A percentile compares a stretch with the other conserved stretches of the same genome.
Evolutionary conservation across 2,888 invertebrate species (phyloP).

Genomic region (Drosophila putrida): DNA sequence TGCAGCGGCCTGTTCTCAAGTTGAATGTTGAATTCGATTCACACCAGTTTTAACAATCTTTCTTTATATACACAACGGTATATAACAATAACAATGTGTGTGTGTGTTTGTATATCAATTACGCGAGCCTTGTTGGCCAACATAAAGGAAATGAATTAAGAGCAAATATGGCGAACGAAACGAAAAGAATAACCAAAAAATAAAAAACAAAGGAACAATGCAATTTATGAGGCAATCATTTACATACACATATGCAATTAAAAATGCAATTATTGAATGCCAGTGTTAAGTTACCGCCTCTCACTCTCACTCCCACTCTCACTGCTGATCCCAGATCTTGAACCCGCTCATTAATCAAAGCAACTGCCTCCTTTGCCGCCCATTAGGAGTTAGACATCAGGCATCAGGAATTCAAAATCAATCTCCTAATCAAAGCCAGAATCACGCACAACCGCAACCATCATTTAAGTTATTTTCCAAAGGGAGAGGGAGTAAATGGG

Average conservation of each 20-base stretch:
- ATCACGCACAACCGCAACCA: conserved; percentile 76
- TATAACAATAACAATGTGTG: conserved; percentile 23
- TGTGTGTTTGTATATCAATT: conserved; percentile 75
- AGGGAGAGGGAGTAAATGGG: not conserved
- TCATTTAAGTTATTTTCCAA: conserved; percentile 51
- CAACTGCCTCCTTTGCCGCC: not conserved
- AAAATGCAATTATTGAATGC: conserved; percentile 66
- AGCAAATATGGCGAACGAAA: conserved; percentile 63
- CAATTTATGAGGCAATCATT: conserved; percentile 60
- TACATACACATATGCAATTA: conserved; percentile 53
- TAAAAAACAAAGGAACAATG: conserved; percentile 27
- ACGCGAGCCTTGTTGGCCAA: conserved; percentile 61
- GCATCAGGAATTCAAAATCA: conserved; percentile 54
- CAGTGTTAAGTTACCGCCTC: not conserved
- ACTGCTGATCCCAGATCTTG: not conserved
- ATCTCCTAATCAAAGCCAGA: conserved; percentile 73
- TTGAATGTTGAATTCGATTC: conserved; percentile 15
- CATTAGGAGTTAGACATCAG: not conserved
- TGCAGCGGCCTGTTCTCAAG: conserved; percentile 21
- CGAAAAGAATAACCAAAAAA: conserved; percentile 5
- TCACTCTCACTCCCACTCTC: not conserved
- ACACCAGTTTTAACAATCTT: conserved; percentile 34
- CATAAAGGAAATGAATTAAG: conserved; percentile 77
- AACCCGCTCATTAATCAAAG: conserved; percentile 22
- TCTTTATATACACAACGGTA: conserved; percentile 36